Evolutionary conservation across 2,113 vertebrate genomes (phyloP).

Genomic region (Oryzias melastigma): DNA sequence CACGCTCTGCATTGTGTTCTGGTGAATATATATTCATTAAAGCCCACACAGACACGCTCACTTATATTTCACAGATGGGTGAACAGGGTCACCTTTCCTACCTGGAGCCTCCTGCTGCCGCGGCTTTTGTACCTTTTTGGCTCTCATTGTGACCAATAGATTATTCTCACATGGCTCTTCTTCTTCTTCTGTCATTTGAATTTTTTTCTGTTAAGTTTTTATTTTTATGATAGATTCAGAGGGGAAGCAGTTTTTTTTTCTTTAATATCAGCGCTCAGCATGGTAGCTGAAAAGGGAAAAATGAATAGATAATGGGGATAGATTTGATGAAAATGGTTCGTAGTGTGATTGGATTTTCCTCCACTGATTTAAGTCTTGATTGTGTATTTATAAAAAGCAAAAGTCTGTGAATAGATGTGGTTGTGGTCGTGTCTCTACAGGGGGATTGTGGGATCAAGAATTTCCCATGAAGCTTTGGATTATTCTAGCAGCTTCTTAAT

Average conservation of each 20-base stretch:
- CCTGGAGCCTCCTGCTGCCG: conserved; percentile 42
- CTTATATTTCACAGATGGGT: conserved; percentile 69
- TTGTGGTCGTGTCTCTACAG: neutral
- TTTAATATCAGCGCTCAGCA: too few relatives aligned
- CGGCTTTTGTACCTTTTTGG: conserved; percentile 35
- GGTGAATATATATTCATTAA: conserved; percentile 70
- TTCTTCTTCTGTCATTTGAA: neutral
- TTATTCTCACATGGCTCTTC: conserved; percentile 5
- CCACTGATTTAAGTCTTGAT: neutral
- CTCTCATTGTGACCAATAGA: neutral
- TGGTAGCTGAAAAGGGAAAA: neutral
- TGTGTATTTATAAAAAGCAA: conserved; percentile 8
- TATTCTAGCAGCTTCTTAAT: neutral
- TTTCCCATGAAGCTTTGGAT: neutral
- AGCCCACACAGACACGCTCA: conserved; percentile 51
- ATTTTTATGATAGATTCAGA: neutral
- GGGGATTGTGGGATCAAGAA: neutral
- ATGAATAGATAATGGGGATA: neutral
- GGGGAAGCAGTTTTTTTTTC: neutral
- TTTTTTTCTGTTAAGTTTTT: conserved; percentile 3
- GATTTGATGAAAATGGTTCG: neutral
- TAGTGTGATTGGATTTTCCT: neutral
- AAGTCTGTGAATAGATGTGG: neutral
- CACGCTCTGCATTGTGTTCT: conserved; percentile 45
- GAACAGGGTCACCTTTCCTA: conserved; percentile 70